Evolutionary conservation across 30 jellyfish, hydroid and myxozoan genomes (phyloP).

Genomic region (Turritopsis rubra): DNA sequence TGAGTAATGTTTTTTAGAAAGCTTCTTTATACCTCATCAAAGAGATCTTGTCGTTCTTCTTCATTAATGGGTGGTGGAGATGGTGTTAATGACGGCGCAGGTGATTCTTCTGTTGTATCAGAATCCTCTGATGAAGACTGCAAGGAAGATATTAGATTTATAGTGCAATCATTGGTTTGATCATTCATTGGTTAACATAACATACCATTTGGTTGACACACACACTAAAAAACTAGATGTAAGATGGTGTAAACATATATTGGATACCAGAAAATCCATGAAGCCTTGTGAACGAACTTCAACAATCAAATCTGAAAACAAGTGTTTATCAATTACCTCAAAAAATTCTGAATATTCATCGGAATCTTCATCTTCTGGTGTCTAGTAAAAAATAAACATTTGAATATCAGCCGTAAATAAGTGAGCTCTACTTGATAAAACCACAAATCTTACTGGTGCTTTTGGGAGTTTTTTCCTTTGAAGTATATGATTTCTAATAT

Average conservation of each 20-base stretch:
- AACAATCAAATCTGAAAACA: not conserved
- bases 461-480: slow-evolving; percentile 22
- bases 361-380: not conserved
- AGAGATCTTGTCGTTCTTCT: not conserved
- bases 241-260: too few species aligned
- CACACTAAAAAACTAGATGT: too few species aligned
- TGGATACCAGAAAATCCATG: too few species aligned
- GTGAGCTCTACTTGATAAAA: not conserved
- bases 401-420: not conserved
- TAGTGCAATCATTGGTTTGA: too few species aligned
- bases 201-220: too few species aligned
- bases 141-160: not conserved
- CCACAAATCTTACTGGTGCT: not conserved
- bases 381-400: not conserved
- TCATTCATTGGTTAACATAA: too few species aligned
- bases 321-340: not conserved
- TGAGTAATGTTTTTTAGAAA: too few species aligned
- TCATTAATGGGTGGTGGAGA: slow-evolving; percentile 12
- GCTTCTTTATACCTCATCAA: not conserved
- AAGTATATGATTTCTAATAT: slow-evolving; percentile 69
- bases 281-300: not conserved
- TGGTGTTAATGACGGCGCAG: slow-evolving; percentile 9
- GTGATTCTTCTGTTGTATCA: not conserved
- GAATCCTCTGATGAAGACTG: not conserved
- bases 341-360: not conserved